Base-by-base conservation (phyloP, 2,113 vertebrate species). In the Xiphorhynchus elegans region DNA sequence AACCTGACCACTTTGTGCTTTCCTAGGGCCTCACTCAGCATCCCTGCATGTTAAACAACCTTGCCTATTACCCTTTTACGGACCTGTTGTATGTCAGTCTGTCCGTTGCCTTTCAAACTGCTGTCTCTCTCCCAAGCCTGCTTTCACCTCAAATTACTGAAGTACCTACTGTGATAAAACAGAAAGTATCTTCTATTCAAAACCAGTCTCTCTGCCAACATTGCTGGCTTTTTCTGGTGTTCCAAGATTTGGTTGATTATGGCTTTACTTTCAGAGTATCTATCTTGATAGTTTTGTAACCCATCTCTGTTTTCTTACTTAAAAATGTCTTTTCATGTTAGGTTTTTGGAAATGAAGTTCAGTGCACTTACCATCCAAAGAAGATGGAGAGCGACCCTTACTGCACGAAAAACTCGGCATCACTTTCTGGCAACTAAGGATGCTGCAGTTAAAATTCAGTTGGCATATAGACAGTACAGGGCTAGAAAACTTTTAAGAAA, bases 301-400 rank as follows among this genome's bases (percentile, higher is more conserved):
- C 24, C 3, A 15, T 84, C 39, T 11, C 21, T 53, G 16, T 81
- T 74, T 77, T 68, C 29, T 72, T 70, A 60, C 26, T 80, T 78
- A 5, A 26, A 86, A 74, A 20, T 62, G 17, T 3, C 14, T 80
- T 74, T 89, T 62, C 46, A 15, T 31, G 10, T 89, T 75, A 99
- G 98, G 87, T 98, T 98, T 97, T 93, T 97, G 90, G 93, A 95
- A 37, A 39, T 97, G 77, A 98, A 95, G 74, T 75, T 58, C 53
- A 97, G 97, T 56, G n/a, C 89, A 23, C 14, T 97, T 75, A 83
- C 84, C 42, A 97, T 99, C 92, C 98, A 99, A 80, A 97, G 97
- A 89, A 93, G 79, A 73, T 98, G 98, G 98, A 98, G 98, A 94
- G 97, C 97, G n/a, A 93, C 63, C 9, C 67, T 97, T 13, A 11